Base-by-base conservation (phyloP, 2,797 vertebrate species). In the Megalops cyprinoides region DNA sequence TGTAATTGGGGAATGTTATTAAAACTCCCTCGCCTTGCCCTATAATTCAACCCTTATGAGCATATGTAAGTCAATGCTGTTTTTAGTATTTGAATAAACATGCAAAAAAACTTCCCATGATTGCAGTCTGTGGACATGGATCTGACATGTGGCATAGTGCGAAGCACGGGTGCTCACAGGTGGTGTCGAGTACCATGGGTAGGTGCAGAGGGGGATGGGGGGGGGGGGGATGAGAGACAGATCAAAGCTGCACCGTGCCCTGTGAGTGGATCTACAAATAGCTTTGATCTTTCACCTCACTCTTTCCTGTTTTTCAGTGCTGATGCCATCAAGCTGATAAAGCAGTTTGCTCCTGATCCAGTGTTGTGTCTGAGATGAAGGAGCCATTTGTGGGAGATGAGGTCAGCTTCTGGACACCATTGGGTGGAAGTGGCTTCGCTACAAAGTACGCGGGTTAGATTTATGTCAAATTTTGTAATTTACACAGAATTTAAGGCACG, bases 131-230 rank as follows among this genome's bases (percentile, higher is more conserved):
- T 31, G 48, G 74, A 34, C 49, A 37, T 51, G 49, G 74, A 53
- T 31, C 74, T 18, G 25, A 75, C 39, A 14, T 28, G 3, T 12
- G 18, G 48, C 31, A 0, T 20, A n/a, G n/a, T n/a, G n/a, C n/a
- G n/a, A n/a, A n/a, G n/a, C n/a, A n/a, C n/a, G n/a, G n/a, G n/a
- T n/a, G n/a, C n/a, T n/a, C n/a, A n/a, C n/a, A n/a, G n/a, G n/a
- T n/a, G n/a, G n/a, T n/a, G n/a, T n/a, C n/a, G n/a, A n/a, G n/a
- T n/a, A n/a, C n/a, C n/a, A 71, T 53, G 23, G 60, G 37, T 28
- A 58, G 28, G 65, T 34, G 46, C n/a, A 84, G 84, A 92, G 51
- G 67, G 58, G 51, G 25, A 34, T 67, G 79, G 60, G 8, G 58
- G 55, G 53, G 53, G 58, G 49, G 78, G 48, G 62, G 31, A 44